Conservation (phyloP, 2,113 vertebrate genomes). For the Anarrhichthys ocellatus region DNA sequence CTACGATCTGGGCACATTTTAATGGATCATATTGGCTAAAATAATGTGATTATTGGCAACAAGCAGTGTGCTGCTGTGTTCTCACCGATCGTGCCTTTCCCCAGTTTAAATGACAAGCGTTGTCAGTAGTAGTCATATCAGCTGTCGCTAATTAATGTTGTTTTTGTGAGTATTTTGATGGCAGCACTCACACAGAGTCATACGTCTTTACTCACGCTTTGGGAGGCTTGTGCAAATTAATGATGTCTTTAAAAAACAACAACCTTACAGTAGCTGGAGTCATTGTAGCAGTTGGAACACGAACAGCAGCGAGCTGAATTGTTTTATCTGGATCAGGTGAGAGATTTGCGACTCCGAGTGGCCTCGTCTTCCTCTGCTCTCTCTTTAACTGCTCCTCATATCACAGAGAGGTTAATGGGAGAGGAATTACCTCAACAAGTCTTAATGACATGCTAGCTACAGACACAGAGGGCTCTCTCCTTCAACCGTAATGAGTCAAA, state of each 20-base stretch:
- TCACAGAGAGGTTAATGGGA: conserved; percentile 72
- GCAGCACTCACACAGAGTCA: background rate
- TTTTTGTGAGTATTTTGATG: background rate
- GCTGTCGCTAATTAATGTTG: background rate
- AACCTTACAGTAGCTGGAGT: background rate
- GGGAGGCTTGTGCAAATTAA: background rate
- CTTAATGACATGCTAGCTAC: conserved; percentile 64
- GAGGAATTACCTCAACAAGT: conserved; percentile 73
- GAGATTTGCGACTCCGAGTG: conserved; percentile 55
- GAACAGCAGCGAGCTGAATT: conserved; percentile 20
- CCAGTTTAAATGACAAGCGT: background rate
- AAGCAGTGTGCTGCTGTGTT: background rate
- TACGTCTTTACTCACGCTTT: background rate
- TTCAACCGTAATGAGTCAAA: conserved; percentile 63
- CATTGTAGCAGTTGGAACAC: conserved; percentile 16
- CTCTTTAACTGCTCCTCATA: conserved; percentile 70
- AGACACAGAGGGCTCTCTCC: conserved; percentile 56
- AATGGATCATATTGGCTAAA: background rate
- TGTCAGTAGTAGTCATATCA: background rate
- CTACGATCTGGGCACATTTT: background rate
- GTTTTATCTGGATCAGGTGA: conserved; percentile 45
- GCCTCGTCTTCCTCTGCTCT: conserved; percentile 44
- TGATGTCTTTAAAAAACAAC: background rate
- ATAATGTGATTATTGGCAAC: background rate
- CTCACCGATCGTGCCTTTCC: background rate